Conservation (phyloP, 1,140 invertebrate genomes). For the Hycleus cichorii region DNA sequence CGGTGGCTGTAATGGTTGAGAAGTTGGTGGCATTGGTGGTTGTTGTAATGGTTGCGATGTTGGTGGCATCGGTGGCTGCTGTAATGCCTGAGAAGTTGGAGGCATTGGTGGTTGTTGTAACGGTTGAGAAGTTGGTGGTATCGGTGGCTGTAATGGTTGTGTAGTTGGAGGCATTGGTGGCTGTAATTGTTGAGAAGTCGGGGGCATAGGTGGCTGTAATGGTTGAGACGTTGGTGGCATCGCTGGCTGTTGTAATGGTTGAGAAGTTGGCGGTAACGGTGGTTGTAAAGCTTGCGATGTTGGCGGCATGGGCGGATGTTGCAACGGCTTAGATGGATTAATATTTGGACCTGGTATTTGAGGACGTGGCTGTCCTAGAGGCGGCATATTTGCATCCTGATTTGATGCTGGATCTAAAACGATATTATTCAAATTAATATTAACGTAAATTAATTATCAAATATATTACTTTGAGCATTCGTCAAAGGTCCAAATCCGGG, state of each 20-base stretch:
- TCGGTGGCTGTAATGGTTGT: neutral
- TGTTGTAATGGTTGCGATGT: neutral
- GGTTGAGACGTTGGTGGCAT: constrained; percentile 6
- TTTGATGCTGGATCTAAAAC: neutral
- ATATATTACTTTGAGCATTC: neutral
- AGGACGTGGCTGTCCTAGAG: constrained; percentile 29
- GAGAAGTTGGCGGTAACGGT: neutral
- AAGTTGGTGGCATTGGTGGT: neutral
- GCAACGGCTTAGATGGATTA: neutral
- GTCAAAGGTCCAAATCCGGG: constrained; percentile 23
- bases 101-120: constrained; percentile 13
- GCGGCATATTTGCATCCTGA: neutral
- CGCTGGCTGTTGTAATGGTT: neutral
- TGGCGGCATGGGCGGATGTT: constrained; percentile 17
- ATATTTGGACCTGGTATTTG: constrained; percentile 8
- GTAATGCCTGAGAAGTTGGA: too few relatives aligned
- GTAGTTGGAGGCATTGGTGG: constrained; percentile 19
- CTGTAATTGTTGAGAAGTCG: neutral
- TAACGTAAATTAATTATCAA: neutral
- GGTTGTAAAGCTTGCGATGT: constrained; percentile 5
- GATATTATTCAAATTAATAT: neutral
- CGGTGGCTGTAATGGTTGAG: constrained; percentile 20
- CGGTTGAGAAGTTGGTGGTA: neutral
- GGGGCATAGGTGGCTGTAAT: constrained; percentile 17
- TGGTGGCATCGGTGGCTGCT: too few relatives aligned